A percentile compares a stretch with the other conserved stretches of the same genome.
Conservation (phyloP, 2,113 vertebrate species). For the Coptodon rendalli region DNA sequence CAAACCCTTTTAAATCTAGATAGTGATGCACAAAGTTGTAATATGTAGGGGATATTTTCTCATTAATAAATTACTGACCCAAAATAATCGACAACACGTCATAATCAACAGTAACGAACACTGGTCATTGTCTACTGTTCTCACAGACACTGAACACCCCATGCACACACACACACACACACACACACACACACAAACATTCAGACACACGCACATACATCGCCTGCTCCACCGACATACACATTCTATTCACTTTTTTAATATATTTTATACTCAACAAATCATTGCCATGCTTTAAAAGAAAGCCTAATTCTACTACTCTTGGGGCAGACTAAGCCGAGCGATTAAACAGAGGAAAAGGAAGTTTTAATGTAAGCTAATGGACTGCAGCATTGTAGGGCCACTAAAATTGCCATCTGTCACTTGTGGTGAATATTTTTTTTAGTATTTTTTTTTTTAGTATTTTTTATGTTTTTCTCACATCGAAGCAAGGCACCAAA, state of each 20-base stretch:
- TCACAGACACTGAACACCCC: constrained; percentile 61
- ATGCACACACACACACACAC: constrained; percentile 42
- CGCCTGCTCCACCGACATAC: constrained; percentile 56
- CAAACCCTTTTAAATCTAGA: constrained; percentile 64
- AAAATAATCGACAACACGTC: constrained; percentile 62
- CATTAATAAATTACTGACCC: constrained; percentile 48
- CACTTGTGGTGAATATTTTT: constrained; percentile 85
- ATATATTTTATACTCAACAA: constrained; percentile 47
- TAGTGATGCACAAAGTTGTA: constrained; percentile 49
- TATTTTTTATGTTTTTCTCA: constrained; percentile 44
- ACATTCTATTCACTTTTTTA: constrained; percentile 39
- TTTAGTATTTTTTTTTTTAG: constrained; percentile 37
- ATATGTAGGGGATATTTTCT: constrained; percentile 34
- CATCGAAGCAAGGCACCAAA: constrained; percentile 93
- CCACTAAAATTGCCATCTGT: constrained; percentile 98
- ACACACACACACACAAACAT: constrained; percentile 44
- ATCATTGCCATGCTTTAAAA: constrained; percentile 70
- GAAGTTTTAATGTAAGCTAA: constrained; percentile 90
- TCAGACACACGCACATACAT: constrained; percentile 24
- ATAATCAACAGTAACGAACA: constrained; percentile 60
- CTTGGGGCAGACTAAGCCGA: constrained; percentile 75
- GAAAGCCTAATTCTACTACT: constrained; percentile 70
- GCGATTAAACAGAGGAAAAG: constrained; percentile 76
- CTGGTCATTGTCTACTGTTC: constrained; percentile 64
- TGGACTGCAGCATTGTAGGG: constrained; percentile 99